Base-by-base conservation (phyloP, 53 echinoderm and acorn worm genomes). In the Arbacia lixula region DNA sequence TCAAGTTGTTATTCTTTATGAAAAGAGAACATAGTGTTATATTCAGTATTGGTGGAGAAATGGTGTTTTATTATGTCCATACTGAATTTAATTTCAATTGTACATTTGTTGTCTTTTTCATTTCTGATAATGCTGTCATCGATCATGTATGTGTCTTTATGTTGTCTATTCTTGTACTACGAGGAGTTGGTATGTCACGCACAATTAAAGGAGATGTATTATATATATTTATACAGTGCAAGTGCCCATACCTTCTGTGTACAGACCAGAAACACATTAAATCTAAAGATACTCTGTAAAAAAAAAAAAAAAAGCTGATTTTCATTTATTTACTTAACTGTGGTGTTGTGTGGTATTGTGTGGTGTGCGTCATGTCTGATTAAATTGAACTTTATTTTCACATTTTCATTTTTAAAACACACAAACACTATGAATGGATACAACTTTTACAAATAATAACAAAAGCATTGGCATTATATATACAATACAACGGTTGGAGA, bases 201-300 rank as follows among this genome's bases (percentile, higher is more conserved):
- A 75, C 75, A 19, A 6, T 32, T 34, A 46, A 17, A 75, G 75
- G 75, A 75, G 75, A 75, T 75, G 75, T 75, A 75, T 53, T 36
- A 53, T 75, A 75, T 75, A 75, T 75, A 75, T 75, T 75, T 75
- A 75, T 75, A 75, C 75, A 53, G 75, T 75, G 75, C 75, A 75
- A 75, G 75, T 75, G 75, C 75, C 75, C 53, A 75, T 75, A 75
- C 75, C 54, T 54, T 75, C 38, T 34, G 19, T 53, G 75, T 75
- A 75, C 75, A 75, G 75, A 52, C 75, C 75, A 75, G 75, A 75
- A 75, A 75, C 75, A 75, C 75, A 75, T 75, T 75, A 75, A 75
- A 75, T 75, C 53, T 53, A 53, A 75, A 53, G 75, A 75, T 75
- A 75, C 53, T 75, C 75, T 75, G 75, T 75, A 75, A 75, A 22